Base-by-base conservation (phyloP, 2,888 invertebrate genomes). In the Andrena bicolor region DNA sequence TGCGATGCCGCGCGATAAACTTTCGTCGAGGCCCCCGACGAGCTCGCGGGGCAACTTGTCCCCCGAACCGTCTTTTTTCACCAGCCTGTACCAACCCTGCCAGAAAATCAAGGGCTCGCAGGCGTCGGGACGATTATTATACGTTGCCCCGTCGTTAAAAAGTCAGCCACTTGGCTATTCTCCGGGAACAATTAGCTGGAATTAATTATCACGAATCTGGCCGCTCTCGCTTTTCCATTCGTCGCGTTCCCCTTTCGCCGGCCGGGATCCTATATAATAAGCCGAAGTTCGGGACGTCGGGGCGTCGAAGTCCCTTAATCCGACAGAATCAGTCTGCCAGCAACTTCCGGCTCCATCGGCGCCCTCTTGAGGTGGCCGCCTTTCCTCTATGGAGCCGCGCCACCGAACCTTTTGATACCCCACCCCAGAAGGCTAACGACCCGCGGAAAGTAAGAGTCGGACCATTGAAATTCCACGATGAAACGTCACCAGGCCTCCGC, bases 171-270 rank as follows among this genome's bases (percentile, higher is more conserved):
- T 86, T 83, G 82, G 76, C 81, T 72, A 88, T 86, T 86, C 86
- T 77, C 78, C 68, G 58, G 69, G 84, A 82, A 87, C 88, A 89
- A 89, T 90, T 88, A 90, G 86, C 85, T 68, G 75, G 76, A 83
- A 86, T 90, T 89, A 87, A 90, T 89, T 90, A 89, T 90, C 86
- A 81, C 61, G 61, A 63, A 76, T 69, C 71, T 65, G 63, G 28
- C 65, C 56, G 51, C 49, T 35, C 58, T 30, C 49, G 32, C 13
- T 64, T 60, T 35, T 71, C 71, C 71, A 48, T 71, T 64, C 56
- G 68, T 63, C 35, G 26, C 61, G 65, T 56, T 49, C 65, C 30
- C 69, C 41, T 30, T 20, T 41, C 35, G 58, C 10, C 35, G 69
- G 13, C n/a, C 53, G 30, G 26, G 49, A 60, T 60, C 61, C 41